These are phyloP conservation scores for Muscidifurax raptorellus DNA, from an alignment of 1,140 invertebrate species.

Conservation along the genomic window DNA sequence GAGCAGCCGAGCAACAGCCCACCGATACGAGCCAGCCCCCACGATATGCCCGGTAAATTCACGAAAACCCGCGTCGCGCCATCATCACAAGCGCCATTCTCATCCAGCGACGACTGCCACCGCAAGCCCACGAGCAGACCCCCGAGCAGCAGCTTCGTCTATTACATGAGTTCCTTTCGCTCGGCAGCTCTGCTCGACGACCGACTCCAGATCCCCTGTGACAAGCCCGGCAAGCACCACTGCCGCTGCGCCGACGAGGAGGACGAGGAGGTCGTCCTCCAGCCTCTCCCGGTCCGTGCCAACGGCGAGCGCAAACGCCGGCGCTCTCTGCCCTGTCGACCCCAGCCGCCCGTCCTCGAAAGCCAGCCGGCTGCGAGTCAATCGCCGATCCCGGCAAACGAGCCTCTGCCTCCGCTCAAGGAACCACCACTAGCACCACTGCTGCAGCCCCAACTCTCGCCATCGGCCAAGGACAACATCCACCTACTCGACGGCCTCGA, in stretches of 20 bases:
- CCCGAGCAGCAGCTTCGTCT: slow-evolving; percentile 40
- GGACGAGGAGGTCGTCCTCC: slow-evolving; percentile 63
- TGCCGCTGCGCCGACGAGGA: slow-evolving; percentile 80
- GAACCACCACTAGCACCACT: neutral
- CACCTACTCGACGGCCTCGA: slow-evolving; percentile 62
- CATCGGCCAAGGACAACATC: slow-evolving; percentile 1
- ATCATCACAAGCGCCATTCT: slow-evolving; percentile 19
- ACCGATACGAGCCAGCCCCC: neutral
- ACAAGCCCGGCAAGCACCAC: slow-evolving; percentile 83
- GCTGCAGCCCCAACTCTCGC: neutral
- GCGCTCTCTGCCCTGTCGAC: slow-evolving; percentile 71
- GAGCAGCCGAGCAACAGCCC: neutral
- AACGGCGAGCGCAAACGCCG: slow-evolving; percentile 71
- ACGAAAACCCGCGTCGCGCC: slow-evolving; percentile 8
- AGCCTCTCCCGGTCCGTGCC: slow-evolving; percentile 64
- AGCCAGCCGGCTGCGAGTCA: slow-evolving; percentile 47
- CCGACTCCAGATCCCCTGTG: slow-evolving; percentile 82
- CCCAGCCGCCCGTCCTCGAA: slow-evolving; percentile 52
- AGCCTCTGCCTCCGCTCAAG: neutral
- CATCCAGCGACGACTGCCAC: slow-evolving; percentile 1
- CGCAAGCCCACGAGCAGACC: neutral
- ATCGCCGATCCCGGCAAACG: slow-evolving; percentile 58
- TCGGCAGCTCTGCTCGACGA: slow-evolving; percentile 78
- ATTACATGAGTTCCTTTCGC: slow-evolving; percentile 53
- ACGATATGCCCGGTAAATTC: slow-evolving; percentile 16